Evolutionary conservation across 2,888 invertebrate species (phyloP), one percentile per base, ranked within the genome.

Genomic region (Notodonta ziczac): DNA sequence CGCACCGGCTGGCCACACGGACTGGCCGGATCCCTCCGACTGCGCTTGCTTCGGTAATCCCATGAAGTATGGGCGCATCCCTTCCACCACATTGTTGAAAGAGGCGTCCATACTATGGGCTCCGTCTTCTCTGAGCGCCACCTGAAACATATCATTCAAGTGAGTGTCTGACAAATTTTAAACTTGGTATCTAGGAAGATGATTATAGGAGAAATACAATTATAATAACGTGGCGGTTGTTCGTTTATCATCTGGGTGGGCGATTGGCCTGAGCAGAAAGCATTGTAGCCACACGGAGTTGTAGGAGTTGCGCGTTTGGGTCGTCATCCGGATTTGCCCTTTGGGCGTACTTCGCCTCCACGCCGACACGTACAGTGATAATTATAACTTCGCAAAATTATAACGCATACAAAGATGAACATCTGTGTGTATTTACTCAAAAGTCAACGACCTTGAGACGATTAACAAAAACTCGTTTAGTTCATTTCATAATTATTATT

Each of bases 21-120:
- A 76, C 73, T 90, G 91, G 50, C 87, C 88, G 80, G 85, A 77
- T 75, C 87, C 80, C 75, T 89, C 85, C 59, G 86, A 83, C 77
- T 88, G 89, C 70, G 88, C 90, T 81, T 93, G 93, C 82, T 94
- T 94, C 72, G 97, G 97, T 86, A 97, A 93, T 86, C 97, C 97
- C 95, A 97, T 96, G 90, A 97, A 97, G 93, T 96, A 97, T 94
- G 96, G 96, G 87, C 97, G 96, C 87, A 96, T 96, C 91, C 96
- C 96, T 95, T 97, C 96, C 95, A 97, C 94, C 93, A 96, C 96
- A 95, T 96, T 97, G 92, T 96, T 96, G 94, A 91, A 88, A 92
- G 95, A 95, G 90, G 95, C 95, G 94, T 96, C 96, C 96, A 96
- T 96, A 94, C 94, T 96, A 94, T 91, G 85, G 76, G 73, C 70